A percentile compares a stretch with the other conserved stretches of the same genome.
These are phyloP conservation scores for Drosophila seguyi DNA, from an alignment of 1,140 invertebrate species.

Conservation along the genomic window DNA sequence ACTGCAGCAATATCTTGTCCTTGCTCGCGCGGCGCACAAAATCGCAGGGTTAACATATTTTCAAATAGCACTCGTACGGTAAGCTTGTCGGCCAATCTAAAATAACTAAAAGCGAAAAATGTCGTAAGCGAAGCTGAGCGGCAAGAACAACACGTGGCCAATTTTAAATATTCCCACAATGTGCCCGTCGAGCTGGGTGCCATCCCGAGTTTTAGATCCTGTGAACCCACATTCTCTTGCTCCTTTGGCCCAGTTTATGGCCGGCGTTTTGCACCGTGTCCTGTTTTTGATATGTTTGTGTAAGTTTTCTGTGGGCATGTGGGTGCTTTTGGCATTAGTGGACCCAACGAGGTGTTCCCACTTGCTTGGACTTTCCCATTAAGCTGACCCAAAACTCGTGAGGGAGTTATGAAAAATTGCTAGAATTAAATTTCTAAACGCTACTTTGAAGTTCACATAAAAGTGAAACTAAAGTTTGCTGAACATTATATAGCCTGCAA, in stretches of 20 bases:
- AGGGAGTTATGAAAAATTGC: not conserved
- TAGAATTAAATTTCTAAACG: not conserved
- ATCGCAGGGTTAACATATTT: slow-evolving; percentile 58
- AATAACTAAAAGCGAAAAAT: slow-evolving; percentile 52
- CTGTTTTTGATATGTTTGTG: slow-evolving; percentile 75
- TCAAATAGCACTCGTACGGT: slow-evolving; percentile 52
- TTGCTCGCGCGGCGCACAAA: slow-evolving; percentile 31
- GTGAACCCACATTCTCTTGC: slow-evolving; percentile 3
- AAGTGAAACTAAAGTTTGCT: not conserved
- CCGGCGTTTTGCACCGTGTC: slow-evolving; percentile 63
- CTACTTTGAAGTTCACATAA: slow-evolving; percentile 3
- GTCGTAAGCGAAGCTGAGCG: slow-evolving; percentile 30
- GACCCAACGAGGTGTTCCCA: slow-evolving; percentile 28
- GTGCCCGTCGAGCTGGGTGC: slow-evolving; percentile 32
- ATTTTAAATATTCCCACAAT: slow-evolving; percentile 75
- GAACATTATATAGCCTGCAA: not conserved
- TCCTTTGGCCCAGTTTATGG: slow-evolving; percentile 63
- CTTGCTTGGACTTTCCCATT: not conserved
- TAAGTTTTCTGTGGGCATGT: slow-evolving; percentile 63
- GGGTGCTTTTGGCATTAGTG: slow-evolving; percentile 54
- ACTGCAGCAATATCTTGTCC: slow-evolving; percentile 39
- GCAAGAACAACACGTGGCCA: slow-evolving; percentile 54
- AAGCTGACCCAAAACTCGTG: not conserved
- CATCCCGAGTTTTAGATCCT: slow-evolving; percentile 9
- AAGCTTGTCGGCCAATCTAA: slow-evolving; percentile 47